Conservation (phyloP, 2,797 vertebrate species). For the Tokudaia muenninki region DNA sequence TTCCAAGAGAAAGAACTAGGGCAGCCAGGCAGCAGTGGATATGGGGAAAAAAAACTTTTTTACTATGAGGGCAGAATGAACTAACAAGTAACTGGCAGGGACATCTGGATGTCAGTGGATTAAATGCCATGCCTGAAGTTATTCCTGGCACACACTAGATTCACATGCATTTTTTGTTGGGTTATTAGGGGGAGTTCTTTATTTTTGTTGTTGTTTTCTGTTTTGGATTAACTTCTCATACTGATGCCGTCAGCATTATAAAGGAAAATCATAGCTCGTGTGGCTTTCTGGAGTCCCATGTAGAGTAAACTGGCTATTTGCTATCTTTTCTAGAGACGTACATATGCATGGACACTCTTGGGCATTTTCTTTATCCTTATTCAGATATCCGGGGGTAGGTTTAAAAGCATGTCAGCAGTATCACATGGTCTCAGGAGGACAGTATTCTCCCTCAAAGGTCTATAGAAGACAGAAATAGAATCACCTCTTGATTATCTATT, state of each 20-base stretch:
- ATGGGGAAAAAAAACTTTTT: not conserved
- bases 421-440: not conserved
- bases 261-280: not conserved
- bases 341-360: rapidly evolving
- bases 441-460: not conserved
- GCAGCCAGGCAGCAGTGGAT: not conserved
- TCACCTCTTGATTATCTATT: not conserved
- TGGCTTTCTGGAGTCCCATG: not conserved
- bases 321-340: not conserved
- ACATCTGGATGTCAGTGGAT: not conserved
- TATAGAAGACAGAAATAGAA: not conserved
- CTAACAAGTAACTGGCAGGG: not conserved
- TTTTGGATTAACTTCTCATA: not conserved
- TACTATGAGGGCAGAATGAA: not conserved
- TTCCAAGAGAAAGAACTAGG: not conserved
- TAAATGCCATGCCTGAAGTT: not conserved
- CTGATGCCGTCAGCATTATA: not conserved
- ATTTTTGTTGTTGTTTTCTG: not conserved
- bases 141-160: not conserved
- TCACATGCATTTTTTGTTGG: not conserved
- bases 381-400: not conserved
- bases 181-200: not conserved
- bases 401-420: not conserved
- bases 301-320: not conserved
- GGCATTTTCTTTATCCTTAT: not conserved